These are phyloP conservation scores for Potamilus streckersoni DNA, from an alignment of 1,140 invertebrate species.

Conservation along the genomic window DNA sequence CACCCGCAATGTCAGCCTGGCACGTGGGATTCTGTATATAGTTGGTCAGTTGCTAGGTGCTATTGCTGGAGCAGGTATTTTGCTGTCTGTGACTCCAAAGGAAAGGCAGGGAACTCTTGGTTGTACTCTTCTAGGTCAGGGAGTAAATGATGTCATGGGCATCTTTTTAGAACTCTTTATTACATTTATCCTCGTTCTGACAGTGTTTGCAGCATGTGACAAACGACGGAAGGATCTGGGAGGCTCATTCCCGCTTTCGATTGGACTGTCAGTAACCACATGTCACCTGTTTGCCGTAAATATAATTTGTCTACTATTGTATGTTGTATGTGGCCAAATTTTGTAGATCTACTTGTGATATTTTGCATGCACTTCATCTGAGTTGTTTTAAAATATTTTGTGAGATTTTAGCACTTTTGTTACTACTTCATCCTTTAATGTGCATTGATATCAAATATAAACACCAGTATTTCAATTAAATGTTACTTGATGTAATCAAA, in stretches of 20 bases:
- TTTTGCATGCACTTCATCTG: not conserved
- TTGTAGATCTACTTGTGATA: not conserved
- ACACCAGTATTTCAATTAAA: too few relatives aligned
- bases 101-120: not conserved
- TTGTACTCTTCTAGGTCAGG: not conserved
- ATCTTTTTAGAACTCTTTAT: not conserved
- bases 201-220: slow-evolving; percentile 1
- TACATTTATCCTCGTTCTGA: not conserved
- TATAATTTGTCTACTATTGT: not conserved
- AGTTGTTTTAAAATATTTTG: not conserved
- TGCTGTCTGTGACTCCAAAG: not conserved
- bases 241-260: not conserved
- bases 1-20: not conserved
- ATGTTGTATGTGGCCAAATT: not conserved
- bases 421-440: not conserved
- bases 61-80: not conserved
- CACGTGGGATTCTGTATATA: not conserved
- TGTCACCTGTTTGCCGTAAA: not conserved
- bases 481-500: too few relatives aligned
- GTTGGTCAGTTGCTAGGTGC: not conserved
- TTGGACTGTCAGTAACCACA: slow-evolving; percentile 67
- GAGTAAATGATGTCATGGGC: not conserved
- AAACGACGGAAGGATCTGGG: not conserved
- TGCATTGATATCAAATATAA: not conserved
- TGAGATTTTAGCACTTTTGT: not conserved